Evolutionary conservation across 2,113 vertebrate genomes (phyloP).

Genomic region (Ammodytes dubius): DNA sequence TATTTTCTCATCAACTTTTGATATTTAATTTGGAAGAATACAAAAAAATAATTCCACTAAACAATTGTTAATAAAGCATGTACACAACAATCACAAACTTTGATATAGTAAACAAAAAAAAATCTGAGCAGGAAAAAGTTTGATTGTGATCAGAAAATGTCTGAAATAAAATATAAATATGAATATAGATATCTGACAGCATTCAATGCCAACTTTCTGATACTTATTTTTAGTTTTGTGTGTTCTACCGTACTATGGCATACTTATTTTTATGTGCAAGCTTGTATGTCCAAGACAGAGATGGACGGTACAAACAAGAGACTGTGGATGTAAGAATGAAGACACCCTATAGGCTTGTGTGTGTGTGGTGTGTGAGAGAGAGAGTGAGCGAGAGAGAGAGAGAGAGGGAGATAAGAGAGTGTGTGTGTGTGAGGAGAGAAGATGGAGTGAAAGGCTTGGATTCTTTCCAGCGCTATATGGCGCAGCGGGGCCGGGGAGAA

Average conservation of each 20-base stretch:
- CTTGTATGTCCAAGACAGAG: background rate
- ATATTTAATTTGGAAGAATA: background rate
- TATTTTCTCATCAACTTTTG: background rate
- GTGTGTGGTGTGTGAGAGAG: constrained; percentile 30
- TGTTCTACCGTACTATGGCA: background rate
- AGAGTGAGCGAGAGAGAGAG: background rate
- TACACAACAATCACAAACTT: background rate
- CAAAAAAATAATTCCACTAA: too few relatives aligned
- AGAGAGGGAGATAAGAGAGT: background rate
- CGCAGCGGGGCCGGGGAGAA: constrained; percentile 87
- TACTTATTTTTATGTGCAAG: background rate
- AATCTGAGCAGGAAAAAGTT: background rate
- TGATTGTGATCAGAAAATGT: background rate
- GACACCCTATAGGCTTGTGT: constrained; percentile 80
- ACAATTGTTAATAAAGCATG: background rate
- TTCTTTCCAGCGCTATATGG: constrained; percentile 70
- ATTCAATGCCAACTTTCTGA: background rate
- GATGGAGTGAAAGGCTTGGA: constrained; percentile 56
- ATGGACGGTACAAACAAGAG: background rate
- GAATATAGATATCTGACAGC: background rate
- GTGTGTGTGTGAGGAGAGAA: constrained; percentile 6
- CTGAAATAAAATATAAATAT: background rate
- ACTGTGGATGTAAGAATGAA: background rate
- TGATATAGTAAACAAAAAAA: background rate
- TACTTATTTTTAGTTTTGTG: background rate